These are phyloP conservation scores for Natrix natrix DNA, from an alignment of 2,797 vertebrate species.

Conservation along the genomic window DNA sequence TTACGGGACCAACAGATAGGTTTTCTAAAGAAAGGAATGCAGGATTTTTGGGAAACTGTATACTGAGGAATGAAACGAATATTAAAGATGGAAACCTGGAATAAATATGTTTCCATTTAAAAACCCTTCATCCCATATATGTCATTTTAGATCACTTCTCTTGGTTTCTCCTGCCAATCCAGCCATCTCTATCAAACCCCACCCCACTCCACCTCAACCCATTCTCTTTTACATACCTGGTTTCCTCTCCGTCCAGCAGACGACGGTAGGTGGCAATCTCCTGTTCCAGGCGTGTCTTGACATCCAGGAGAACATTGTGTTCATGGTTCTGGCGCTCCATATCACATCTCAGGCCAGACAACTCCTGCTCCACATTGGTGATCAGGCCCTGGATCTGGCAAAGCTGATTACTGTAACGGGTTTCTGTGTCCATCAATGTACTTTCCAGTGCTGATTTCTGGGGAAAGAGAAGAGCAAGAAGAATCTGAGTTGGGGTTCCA, in stretches of 20 bases:
- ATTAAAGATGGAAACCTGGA: not conserved
- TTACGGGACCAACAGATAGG: not conserved
- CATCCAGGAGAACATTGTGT: conserved; percentile 81
- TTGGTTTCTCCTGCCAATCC: no score
- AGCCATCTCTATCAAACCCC: accelerated
- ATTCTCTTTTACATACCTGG: conserved; percentile 68
- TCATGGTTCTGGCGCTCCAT: conserved; percentile 77
- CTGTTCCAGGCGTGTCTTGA: conserved; percentile 79
- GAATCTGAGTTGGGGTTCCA: accelerated
- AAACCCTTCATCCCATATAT: not conserved
- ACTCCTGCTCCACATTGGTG: conserved; percentile 74
- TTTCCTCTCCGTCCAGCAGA: conserved; percentile 77
- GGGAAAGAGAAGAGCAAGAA: not conserved
- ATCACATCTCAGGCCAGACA: conserved; percentile 74
- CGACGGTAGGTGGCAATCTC: conserved; percentile 84
- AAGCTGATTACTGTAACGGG: conserved; percentile 83
- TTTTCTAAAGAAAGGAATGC: not conserved
- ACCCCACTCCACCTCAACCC: not conserved
- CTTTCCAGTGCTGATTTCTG: conserved; percentile 88
- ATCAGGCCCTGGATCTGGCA: conserved; percentile 73
- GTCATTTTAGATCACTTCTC: accelerated
- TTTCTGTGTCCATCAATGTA: conserved; percentile 84
- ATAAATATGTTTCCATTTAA: not conserved
- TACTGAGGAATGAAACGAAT: not conserved
- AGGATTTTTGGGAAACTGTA: not conserved